These are phyloP conservation scores for Solenopsis invicta DNA, from an alignment of 1,140 invertebrate species.

Conservation along the genomic window DNA sequence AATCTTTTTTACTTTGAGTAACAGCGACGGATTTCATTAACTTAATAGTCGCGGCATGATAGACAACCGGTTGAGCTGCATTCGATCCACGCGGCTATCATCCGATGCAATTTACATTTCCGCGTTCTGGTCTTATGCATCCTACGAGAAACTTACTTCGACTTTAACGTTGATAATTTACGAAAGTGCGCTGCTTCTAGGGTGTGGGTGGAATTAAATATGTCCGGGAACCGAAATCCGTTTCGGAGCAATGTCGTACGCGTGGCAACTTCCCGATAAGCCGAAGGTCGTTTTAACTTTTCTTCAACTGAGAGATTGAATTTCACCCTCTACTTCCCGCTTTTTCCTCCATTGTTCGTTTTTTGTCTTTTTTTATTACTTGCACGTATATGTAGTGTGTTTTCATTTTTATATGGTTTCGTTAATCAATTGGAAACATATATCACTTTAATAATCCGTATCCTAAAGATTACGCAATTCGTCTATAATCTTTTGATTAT, in stretches of 20 bases:
- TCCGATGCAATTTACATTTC: constrained; percentile 49
- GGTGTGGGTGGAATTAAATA: constrained; percentile 73
- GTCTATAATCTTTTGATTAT: background rate
- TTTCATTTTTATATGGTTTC: background rate
- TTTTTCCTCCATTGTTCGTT: background rate
- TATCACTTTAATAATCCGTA: background rate
- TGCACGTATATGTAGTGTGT: background rate
- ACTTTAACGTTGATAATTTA: constrained; percentile 72
- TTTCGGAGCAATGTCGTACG: constrained; percentile 65
- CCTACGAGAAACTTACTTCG: constrained; percentile 59
- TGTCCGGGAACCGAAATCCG: constrained; percentile 70
- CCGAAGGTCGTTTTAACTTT: constrained; percentile 75
- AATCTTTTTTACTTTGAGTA: background rate
- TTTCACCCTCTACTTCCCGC: constrained; percentile 35
- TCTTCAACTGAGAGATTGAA: constrained; percentile 76
- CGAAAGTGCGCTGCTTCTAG: constrained; percentile 48
- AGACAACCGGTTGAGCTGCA: constrained; percentile 57
- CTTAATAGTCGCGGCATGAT: constrained; percentile 61
- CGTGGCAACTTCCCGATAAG: constrained; percentile 72
- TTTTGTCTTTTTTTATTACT: background rate
- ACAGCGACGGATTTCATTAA: constrained; percentile 54
- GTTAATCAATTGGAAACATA: background rate
- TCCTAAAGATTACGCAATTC: too few species aligned
- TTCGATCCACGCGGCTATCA: constrained; percentile 24
- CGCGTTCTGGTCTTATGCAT: background rate